Percentiles rank a stretch among this genome's conserved stretches.
phyloP scores from a whole-genome alignment of 1,140 invertebrate genomes.

The Thereuonema tuberculata region DNA sequence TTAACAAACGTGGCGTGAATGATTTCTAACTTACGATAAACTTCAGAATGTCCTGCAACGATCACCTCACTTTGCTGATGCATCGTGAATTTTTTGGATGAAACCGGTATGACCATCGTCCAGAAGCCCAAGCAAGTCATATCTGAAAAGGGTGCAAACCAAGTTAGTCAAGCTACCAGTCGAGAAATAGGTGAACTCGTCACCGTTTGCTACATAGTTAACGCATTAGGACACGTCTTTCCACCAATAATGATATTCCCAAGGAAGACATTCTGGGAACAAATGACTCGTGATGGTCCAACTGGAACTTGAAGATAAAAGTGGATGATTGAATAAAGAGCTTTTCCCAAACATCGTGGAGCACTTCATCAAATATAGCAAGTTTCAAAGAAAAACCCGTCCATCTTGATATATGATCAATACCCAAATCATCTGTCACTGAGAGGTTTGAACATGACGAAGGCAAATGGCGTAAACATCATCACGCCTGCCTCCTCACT shows the following conservation, averaged over 20 bases:
- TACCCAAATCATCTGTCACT: slow-evolving; percentile 26
- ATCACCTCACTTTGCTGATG: slow-evolving; percentile 12
- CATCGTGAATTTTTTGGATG: slow-evolving; percentile 11
- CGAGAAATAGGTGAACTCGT: background rate
- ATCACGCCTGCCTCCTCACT: slow-evolving; percentile 20
- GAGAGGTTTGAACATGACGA: slow-evolving; percentile 22
- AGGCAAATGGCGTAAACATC: slow-evolving; percentile 18
- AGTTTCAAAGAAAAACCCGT: slow-evolving; percentile 22
- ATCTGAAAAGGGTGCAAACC: slow-evolving; percentile 3
- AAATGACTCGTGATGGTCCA: background rate
- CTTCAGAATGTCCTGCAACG: background rate
- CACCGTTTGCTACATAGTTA: background rate
- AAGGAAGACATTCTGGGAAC: background rate
- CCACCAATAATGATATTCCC: slow-evolving; percentile 2
- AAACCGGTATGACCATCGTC: background rate
- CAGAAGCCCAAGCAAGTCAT: slow-evolving; percentile 2
- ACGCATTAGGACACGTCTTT: background rate
- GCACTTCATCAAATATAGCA: slow-evolving; percentile 29
- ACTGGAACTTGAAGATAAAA: slow-evolving; percentile 21
- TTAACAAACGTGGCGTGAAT: slow-evolving; percentile 8
- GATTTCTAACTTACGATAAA: slow-evolving; percentile 9
- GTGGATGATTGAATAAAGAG: slow-evolving; percentile 20
- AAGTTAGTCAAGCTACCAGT: slow-evolving; percentile 1
- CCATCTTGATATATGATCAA: slow-evolving; percentile 33
- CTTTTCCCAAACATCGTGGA: slow-evolving; percentile 9